Evolutionary conservation across 2,797 vertebrate species (phyloP).

Genomic region (Mormyrus proboscirostris): DNA sequence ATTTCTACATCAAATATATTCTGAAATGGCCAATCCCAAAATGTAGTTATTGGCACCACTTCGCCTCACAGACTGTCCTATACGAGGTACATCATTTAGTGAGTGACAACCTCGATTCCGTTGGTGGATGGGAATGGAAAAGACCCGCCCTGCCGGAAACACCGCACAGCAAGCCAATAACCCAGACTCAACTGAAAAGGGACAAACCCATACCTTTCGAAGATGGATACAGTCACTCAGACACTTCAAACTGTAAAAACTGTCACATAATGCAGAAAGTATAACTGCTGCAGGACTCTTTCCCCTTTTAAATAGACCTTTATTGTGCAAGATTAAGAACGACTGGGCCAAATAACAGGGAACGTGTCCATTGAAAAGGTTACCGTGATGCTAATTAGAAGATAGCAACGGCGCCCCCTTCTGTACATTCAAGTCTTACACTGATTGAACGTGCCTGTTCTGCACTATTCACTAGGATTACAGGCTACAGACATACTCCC

Average conservation of each 20-base stretch:
- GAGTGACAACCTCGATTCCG: neutral
- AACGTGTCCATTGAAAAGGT: constrained; percentile 47
- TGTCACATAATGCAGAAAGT: neutral
- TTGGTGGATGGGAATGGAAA: neutral
- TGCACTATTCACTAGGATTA: constrained; percentile 40
- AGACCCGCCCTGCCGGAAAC: neutral
- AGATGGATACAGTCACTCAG: neutral
- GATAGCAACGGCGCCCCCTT: constrained; percentile 46
- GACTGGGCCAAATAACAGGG: constrained; percentile 42
- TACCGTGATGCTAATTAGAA: constrained; percentile 51
- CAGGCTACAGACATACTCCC: constrained; percentile 38
- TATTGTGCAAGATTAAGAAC: constrained; percentile 54
- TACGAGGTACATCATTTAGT: neutral
- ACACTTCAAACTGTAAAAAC: neutral
- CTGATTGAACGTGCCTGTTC: constrained; percentile 32
- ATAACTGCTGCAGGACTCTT: neutral
- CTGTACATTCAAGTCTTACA: constrained; percentile 71
- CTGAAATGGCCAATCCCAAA: neutral
- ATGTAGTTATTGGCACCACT: neutral
- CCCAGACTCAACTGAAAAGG: neutral
- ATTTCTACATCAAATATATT: neutral
- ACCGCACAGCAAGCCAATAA: neutral
- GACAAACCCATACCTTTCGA: neutral
- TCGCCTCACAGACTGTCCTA: neutral
- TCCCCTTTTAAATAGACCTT: constrained; percentile 35